Evolutionary conservation across 2,888 invertebrate genomes (phyloP), one percentile per base, ranked within the genome.

Genomic region (Synanthedon vespiformis): DNA sequence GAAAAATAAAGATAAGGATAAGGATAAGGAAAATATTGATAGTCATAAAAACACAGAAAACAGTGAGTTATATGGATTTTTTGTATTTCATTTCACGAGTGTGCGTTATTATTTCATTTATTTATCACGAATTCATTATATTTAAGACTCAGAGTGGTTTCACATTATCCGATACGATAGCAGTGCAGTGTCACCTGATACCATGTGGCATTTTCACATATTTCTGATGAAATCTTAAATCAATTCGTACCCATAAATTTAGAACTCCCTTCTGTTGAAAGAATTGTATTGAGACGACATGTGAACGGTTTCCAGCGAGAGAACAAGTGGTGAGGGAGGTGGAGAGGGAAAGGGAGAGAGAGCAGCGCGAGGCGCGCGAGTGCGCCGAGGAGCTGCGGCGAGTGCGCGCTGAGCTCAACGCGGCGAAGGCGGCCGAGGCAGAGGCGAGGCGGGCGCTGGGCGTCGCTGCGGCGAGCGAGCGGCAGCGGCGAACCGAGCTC

Each of bases 371-470:
- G 59, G 79, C 78, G 12, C 80, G 83, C 40, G 88, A 88, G 58
- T 87, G 85, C 57, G 61, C 87, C 74, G 86, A 93, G 89, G 88
- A 86, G 63, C 56, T 84, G 51, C 63, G 63, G 40, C 73, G 76
- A 0, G 63, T 74, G 52, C 62, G 65, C 0, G 66, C 65, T 2
- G 83, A 81, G 61, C 60, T 82, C 51, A 63, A 67, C 2, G 55
- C 65, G 18, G 88, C 94, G 67, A 93, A 94, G 70, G 80, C 88
- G 53, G 93, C 94, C 64, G 89, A 94, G 59, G 94, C 93, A 70
- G 96, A 96, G 70, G 89, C 96, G 59, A 90, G 92, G 60, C 88
- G 90, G n/a, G 76, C 77, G 55, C 73, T 81, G 11, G 74, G 73
- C 2, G 75, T 74, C 48, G 67, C 71, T 50, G 71, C 68, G 14